Conservation (phyloP, 2,113 vertebrate species). For the Austrofundulus limnaeus region DNA sequence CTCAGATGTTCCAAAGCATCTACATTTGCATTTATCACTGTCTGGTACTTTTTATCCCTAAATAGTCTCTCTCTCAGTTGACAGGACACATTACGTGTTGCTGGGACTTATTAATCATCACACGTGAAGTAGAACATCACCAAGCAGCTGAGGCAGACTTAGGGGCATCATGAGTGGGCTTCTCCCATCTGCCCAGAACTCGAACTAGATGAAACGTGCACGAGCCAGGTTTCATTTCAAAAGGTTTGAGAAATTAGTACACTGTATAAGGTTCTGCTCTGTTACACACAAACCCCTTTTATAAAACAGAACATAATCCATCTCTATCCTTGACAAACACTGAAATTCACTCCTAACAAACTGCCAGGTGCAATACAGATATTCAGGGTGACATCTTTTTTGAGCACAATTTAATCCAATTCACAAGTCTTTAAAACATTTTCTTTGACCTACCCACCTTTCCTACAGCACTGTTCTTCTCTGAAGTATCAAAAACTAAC, state of each 20-base stretch:
- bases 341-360: slow-evolving; percentile 2
- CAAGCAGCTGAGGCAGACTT: slow-evolving; percentile 56
- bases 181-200: slow-evolving; percentile 62
- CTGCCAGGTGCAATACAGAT: not conserved
- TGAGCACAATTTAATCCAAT: not conserved
- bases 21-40: slow-evolving; percentile 31
- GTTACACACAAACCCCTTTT: not conserved
- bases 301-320: not conserved
- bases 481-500: slow-evolving; percentile 25
- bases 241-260: slow-evolving; percentile 33
- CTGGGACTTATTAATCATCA: slow-evolving; percentile 57
- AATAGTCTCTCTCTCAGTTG: slow-evolving; percentile 12
- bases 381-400: not conserved
- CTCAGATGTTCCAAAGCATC: not conserved
- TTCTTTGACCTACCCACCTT: not conserved
- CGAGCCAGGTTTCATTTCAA: slow-evolving; percentile 3
- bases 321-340: not conserved
- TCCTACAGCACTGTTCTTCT: not conserved
- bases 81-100: slow-evolving; percentile 36
- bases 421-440: not conserved
- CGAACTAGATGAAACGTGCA: slow-evolving; percentile 5
- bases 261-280: not conserved
- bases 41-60: slow-evolving; percentile 12
- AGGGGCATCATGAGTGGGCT: slow-evolving; percentile 45
- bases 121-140: slow-evolving; percentile 44